phyloP scores from a whole-genome alignment of 2,113 vertebrate genomes.

The Periophthalmus modestus region DNA sequence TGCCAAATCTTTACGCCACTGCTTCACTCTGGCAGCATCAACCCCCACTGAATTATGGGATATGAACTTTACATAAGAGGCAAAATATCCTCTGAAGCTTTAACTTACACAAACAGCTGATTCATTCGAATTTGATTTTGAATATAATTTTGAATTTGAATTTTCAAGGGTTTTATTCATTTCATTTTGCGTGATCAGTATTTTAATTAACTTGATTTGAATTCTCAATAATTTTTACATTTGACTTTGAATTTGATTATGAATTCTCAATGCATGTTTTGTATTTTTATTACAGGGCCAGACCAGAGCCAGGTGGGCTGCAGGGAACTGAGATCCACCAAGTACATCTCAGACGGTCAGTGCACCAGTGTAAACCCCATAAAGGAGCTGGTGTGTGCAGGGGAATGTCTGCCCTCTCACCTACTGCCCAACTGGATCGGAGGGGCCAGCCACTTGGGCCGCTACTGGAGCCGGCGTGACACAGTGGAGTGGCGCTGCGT shows the following conservation, averaged over 20 bases:
- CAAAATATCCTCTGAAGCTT: too few relatives aligned
- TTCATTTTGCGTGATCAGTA: neutral
- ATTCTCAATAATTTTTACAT: neutral
- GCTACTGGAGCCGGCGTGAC: slow-evolving; percentile 89
- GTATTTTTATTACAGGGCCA: slow-evolving; percentile 42
- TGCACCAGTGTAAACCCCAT: slow-evolving; percentile 92
- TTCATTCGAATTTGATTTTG: neutral
- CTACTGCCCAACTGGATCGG: slow-evolving; percentile 96
- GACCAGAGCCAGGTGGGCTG: slow-evolving; percentile 89
- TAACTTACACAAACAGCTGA: too few relatives aligned
- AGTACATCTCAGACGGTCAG: slow-evolving; percentile 95
- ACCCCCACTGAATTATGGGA: too few relatives aligned
- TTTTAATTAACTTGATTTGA: neutral
- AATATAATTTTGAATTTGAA: neutral
- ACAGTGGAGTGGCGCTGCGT: slow-evolving; percentile 93
- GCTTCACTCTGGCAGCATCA: too few relatives aligned
- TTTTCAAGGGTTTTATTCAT: too few relatives aligned
- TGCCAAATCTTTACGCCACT: too few relatives aligned
- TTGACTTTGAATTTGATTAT: neutral
- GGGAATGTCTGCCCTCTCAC: slow-evolving; percentile 89
- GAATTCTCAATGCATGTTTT: neutral
- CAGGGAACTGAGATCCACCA: slow-evolving; percentile 90
- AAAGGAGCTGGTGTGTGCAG: slow-evolving; percentile 95
- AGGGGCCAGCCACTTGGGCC: slow-evolving; percentile 80
- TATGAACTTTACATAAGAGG: too few relatives aligned